These are phyloP conservation scores for Chelidonichthys spinosus DNA, from an alignment of 2,797 vertebrate genomes.

Conservation along the genomic window DNA sequence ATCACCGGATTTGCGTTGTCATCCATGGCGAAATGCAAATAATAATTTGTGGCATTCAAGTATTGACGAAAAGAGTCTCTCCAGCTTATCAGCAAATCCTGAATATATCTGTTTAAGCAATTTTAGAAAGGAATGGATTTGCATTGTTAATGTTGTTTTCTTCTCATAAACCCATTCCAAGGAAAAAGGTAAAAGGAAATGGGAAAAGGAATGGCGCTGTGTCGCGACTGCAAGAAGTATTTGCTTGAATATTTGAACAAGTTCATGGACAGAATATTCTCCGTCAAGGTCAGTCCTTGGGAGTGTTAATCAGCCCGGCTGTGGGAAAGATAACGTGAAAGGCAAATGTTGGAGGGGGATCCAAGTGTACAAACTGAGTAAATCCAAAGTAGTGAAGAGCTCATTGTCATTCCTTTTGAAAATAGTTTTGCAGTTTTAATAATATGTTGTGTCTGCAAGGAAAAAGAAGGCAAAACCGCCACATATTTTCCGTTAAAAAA, in stretches of 20 bases:
- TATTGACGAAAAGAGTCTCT: neutral
- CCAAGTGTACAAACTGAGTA: neutral
- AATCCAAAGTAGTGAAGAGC: neutral
- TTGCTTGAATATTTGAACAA: neutral
- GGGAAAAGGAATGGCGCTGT: neutral
- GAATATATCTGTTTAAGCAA: conserved; percentile 9
- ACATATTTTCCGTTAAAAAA: neutral
- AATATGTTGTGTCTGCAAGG: neutral
- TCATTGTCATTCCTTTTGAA: neutral
- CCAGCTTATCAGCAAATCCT: neutral
- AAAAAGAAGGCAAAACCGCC: neutral
- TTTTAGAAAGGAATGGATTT: neutral
- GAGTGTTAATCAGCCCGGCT: neutral
- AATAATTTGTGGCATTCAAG: neutral
- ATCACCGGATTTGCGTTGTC: neutral
- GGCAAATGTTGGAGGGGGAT: neutral
- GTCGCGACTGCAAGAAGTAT: neutral
- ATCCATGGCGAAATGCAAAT: neutral
- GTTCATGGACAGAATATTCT: neutral
- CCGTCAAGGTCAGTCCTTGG: neutral
- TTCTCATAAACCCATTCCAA: neutral
- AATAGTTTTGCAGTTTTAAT: neutral
- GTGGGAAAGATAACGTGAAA: neutral
- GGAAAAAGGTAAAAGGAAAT: too few species aligned
- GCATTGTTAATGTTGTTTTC: neutral